Conservation (phyloP, 2,888 invertebrate species). For the Yponomeuta cagnagella region DNA sequence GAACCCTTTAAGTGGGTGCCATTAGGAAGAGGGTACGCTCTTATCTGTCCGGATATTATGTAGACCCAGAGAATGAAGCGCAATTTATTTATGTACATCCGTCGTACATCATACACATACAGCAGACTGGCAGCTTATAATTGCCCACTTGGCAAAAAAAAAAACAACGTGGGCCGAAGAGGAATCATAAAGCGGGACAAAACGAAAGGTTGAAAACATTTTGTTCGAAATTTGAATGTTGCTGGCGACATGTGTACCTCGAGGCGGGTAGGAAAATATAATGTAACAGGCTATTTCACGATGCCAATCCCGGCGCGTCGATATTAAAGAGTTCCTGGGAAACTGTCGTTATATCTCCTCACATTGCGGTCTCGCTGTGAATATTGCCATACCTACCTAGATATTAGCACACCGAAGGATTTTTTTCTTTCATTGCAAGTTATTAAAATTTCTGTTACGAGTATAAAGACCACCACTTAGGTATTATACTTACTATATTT, state of each 20-base stretch:
- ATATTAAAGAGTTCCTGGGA: constrained; percentile 3
- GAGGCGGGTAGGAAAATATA: constrained; percentile 11
- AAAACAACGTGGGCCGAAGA: background rate
- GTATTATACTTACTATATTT: no score
- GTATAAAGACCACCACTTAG: background rate
- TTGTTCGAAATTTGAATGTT: constrained; percentile 3
- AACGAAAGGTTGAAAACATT: constrained; percentile 1
- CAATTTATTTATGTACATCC: no score
- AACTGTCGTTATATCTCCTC: background rate
- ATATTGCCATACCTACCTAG: background rate
- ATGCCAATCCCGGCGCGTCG: background rate
- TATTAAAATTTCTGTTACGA: background rate
- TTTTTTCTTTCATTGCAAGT: background rate
- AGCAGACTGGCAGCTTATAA: background rate
- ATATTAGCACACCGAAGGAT: background rate
- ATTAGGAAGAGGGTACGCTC: no score
- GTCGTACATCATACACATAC: background rate
- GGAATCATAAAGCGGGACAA: background rate
- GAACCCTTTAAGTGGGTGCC: no score
- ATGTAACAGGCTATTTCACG: constrained; percentile 6
- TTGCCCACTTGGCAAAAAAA: background rate
- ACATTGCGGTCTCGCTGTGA: constrained; percentile 1
- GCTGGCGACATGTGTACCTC: constrained; percentile 7
- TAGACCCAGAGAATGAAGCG: no score
- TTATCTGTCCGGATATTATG: no score